These are phyloP conservation scores for Micropoecilia bifurca DNA, from an alignment of 2,797 vertebrate species.

Conservation along the genomic window DNA sequence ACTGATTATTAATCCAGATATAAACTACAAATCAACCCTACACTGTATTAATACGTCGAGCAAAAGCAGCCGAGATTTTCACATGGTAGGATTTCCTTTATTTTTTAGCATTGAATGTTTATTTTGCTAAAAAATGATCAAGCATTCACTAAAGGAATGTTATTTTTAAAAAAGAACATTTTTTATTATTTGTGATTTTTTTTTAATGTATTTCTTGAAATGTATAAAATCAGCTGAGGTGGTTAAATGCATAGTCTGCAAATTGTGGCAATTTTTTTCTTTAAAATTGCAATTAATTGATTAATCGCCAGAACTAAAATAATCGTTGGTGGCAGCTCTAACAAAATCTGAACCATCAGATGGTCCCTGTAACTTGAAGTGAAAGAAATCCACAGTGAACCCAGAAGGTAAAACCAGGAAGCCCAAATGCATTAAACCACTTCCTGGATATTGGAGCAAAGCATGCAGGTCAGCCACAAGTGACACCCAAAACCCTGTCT, in stretches of 20 bases:
- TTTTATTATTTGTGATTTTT: neutral
- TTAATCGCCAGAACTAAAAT: neutral
- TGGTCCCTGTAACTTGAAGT: conserved; percentile 18
- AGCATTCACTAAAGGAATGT: neutral
- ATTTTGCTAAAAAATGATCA: neutral
- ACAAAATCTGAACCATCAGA: conserved; percentile 1
- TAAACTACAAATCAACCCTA: neutral
- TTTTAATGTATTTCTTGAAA: neutral
- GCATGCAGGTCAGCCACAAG: conserved; percentile 27
- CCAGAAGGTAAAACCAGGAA: conserved; percentile 13
- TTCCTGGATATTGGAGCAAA: conserved; percentile 55
- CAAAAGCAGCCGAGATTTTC: neutral
- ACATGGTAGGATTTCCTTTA: neutral
- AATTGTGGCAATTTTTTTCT: neutral
- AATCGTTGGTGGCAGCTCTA: neutral
- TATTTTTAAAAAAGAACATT: neutral
- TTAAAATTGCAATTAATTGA: neutral
- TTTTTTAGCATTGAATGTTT: neutral
- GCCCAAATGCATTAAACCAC: conserved; percentile 43
- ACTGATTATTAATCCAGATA: neutral
- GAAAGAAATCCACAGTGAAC: conserved; percentile 27
- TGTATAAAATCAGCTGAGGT: neutral
- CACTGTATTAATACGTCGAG: neutral
- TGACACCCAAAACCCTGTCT: conserved; percentile 25
- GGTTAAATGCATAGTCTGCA: neutral